Conservation (phyloP, 1,140 invertebrate species). For the Drosophila lowei region DNA sequence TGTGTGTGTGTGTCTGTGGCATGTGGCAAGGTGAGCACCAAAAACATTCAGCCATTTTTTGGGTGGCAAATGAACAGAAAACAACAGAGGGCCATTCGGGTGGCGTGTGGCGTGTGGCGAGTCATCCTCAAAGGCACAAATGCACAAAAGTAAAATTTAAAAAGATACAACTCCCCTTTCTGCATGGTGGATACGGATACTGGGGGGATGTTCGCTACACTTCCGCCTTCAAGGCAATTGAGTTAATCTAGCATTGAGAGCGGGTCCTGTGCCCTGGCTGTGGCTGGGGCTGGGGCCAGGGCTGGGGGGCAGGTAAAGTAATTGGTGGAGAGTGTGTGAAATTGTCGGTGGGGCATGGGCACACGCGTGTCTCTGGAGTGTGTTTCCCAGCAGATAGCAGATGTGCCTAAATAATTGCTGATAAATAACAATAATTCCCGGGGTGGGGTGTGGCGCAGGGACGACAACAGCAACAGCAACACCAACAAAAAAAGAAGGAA, state of each 20-base stretch:
- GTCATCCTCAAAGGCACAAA: conserved; percentile 15
- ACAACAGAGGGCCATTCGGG: not conserved
- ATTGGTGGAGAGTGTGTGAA: conserved; percentile 66
- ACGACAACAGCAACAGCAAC: not conserved
- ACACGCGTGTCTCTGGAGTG: conserved; percentile 39
- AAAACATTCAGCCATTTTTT: conserved; percentile 33
- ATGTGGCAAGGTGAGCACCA: conserved; percentile 48
- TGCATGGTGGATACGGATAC: conserved; percentile 1
- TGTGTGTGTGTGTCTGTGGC: conserved; percentile 20
- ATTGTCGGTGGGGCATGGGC: conserved; percentile 15
- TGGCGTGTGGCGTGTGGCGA: too few species aligned
- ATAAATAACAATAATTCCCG: conserved; percentile 54
- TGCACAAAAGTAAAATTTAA: conserved; percentile 75
- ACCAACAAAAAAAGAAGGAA: conserved; percentile 16
- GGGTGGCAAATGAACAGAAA: conserved; percentile 9
- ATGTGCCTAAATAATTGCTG: conserved; percentile 59
- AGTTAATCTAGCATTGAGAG: conserved; percentile 78
- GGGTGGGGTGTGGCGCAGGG: not conserved
- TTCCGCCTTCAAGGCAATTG: conserved; percentile 66
- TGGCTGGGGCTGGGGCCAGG: too few species aligned
- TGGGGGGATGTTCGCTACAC: conserved; percentile 62
- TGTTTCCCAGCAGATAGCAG: conserved; percentile 53
- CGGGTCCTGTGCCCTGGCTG: not conserved
- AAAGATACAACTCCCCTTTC: conserved; percentile 58
- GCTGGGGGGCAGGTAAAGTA: conserved; percentile 65